phyloP scores from a whole-genome alignment of 2,797 vertebrate genomes.

The Catamblyrhynchus diadema region DNA sequence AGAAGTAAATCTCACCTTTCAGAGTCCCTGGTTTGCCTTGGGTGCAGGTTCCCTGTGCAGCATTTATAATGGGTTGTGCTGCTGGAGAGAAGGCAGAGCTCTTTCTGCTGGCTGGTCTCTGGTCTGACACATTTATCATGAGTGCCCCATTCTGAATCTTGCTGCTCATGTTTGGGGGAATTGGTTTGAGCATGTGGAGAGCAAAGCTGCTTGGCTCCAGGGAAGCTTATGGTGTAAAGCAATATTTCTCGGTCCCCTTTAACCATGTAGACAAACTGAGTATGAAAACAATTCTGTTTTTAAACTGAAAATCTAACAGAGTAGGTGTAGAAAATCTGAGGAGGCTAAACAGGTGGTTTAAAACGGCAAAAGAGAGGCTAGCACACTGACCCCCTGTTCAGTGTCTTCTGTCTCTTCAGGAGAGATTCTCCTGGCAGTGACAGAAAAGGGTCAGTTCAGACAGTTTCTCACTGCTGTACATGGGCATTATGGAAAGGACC shows the following conservation, averaged over 20 bases:
- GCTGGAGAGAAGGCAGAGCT: not conserved
- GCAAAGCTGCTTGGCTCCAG: not conserved
- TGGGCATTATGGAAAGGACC: not conserved
- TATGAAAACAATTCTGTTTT: not conserved
- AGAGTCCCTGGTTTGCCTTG: not conserved
- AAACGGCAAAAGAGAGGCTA: not conserved
- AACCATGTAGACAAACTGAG: not conserved
- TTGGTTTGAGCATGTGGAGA: not conserved
- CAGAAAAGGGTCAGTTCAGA: not conserved
- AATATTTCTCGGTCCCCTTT: not conserved
- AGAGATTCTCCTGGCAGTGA: not conserved
- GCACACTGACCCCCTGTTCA: not conserved
- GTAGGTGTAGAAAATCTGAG: not conserved
- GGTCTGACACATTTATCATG: not conserved
- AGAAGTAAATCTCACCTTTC: not conserved
- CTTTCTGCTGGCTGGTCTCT: not conserved
- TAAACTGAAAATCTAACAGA: not conserved
- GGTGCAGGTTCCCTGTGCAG: not conserved
- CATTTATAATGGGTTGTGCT: not conserved
- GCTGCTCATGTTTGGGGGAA: fast-evolving
- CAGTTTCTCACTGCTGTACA: fast-evolving
- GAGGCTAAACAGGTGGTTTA: not conserved
- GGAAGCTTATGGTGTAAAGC: not conserved
- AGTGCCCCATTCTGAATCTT: not conserved
- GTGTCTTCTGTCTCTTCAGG: not conserved